Conservation (phyloP, 2,113 vertebrate species). For the Lanius ludovicianus region DNA sequence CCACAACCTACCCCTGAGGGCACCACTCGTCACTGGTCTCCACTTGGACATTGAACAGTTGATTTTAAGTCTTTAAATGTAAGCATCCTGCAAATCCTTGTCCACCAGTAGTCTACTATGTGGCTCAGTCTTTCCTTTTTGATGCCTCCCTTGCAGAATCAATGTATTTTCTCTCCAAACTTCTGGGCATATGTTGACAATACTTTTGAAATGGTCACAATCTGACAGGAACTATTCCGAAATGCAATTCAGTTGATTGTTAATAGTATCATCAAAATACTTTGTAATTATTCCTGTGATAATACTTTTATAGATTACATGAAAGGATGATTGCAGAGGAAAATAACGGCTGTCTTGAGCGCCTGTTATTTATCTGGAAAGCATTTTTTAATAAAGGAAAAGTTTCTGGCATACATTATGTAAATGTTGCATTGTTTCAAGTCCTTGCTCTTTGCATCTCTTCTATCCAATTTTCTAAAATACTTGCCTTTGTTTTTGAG, state of each 20-base stretch:
- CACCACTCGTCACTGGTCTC: fast-evolving
- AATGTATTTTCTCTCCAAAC: constrained; percentile 29
- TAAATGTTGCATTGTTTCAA: constrained; percentile 58
- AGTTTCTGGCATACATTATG: constrained; percentile 42
- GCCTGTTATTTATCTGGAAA: constrained; percentile 63
- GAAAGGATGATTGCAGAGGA: constrained; percentile 69
- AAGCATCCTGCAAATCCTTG: not conserved
- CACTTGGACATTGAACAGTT: not conserved
- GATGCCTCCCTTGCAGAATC: not conserved
- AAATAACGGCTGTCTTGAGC: constrained; percentile 64
- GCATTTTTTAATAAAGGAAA: constrained; percentile 58
- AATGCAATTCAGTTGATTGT: constrained; percentile 64
- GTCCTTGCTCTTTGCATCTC: constrained; percentile 26
- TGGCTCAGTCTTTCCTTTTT: not conserved
- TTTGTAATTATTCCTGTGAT: constrained; percentile 63
- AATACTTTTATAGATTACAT: constrained; percentile 64
- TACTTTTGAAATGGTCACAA: constrained; percentile 51
- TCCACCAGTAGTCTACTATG: not conserved
- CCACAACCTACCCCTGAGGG: not conserved
- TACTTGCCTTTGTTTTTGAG: constrained; percentile 8
- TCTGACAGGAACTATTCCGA: constrained; percentile 55
- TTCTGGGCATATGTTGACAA: constrained; percentile 51
- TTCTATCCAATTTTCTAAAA: constrained; percentile 40
- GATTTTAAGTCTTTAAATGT: too few species aligned
- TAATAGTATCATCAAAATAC: constrained; percentile 66